Conservation (phyloP, 2,113 vertebrate genomes). For the Notarius lentiginosus region DNA sequence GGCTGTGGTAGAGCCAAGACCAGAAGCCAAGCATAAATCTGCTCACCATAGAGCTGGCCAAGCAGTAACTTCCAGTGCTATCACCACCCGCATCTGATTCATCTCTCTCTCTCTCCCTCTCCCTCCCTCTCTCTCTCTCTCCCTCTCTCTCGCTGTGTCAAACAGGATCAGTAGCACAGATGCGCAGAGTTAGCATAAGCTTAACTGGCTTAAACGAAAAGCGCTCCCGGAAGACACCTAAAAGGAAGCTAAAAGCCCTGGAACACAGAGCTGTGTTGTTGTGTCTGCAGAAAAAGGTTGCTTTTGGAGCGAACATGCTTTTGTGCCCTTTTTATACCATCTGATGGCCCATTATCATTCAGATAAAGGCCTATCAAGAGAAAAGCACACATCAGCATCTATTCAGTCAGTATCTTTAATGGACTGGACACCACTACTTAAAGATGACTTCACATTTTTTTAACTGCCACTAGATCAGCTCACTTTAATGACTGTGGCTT, state of each 20-base stretch:
- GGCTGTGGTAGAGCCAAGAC: constrained; percentile 49
- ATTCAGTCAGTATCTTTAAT: constrained; percentile 46
- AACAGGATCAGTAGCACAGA: constrained; percentile 41
- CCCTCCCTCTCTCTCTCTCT: background rate
- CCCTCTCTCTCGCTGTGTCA: constrained; percentile 16
- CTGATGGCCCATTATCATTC: constrained; percentile 47
- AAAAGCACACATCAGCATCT: constrained; percentile 47
- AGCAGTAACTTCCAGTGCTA: constrained; percentile 45
- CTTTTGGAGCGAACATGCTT: constrained; percentile 43
- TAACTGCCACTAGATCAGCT: constrained; percentile 33
- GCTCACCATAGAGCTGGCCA: constrained; percentile 46
- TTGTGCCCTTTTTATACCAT: constrained; percentile 29
- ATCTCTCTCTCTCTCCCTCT: constrained; percentile 19
- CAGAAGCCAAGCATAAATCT: constrained; percentile 56
- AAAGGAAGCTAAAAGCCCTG: constrained; percentile 42
- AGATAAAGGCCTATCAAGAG: constrained; percentile 50
- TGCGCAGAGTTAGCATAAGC: constrained; percentile 47
- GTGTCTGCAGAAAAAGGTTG: constrained; percentile 46
- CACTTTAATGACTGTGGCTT: constrained; percentile 29
- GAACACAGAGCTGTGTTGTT: constrained; percentile 34
- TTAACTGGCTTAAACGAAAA: constrained; percentile 52
- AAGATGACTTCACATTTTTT: constrained; percentile 44
- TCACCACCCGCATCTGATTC: constrained; percentile 38
- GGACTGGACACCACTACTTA: constrained; percentile 42
- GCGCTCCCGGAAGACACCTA: constrained; percentile 52